Evolutionary conservation across 2,113 vertebrate genomes (phyloP).

Genomic region (Brevimyrus niger): DNA sequence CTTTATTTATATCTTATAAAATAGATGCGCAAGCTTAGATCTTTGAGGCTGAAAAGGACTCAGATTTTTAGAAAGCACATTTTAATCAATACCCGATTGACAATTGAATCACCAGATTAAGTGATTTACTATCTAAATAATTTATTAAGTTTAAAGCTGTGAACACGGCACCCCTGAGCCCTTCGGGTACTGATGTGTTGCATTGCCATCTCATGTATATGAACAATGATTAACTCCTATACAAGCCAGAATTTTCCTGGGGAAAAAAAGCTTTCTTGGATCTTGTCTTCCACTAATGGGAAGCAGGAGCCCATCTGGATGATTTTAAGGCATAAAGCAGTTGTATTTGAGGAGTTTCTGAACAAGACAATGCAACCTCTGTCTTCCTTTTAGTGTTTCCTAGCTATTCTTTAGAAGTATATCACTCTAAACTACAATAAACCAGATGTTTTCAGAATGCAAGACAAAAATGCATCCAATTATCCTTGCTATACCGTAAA

Average conservation of each 20-base stretch:
- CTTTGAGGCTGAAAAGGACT: not conserved
- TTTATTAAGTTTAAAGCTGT: not conserved
- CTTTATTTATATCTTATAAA: not conserved
- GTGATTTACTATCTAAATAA: not conserved
- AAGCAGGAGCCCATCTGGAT: not conserved
- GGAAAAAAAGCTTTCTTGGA: not conserved
- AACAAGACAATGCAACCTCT: not conserved
- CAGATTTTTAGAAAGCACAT: not conserved
- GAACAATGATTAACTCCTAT: not conserved
- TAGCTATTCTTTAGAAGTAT: not conserved
- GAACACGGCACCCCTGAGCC: not conserved
- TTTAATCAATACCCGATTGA: not conserved
- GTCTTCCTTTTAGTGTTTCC: slow-evolving; percentile 3
- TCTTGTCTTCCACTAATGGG: not conserved
- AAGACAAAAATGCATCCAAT: not conserved
- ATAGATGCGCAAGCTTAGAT: not conserved
- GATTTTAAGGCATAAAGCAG: slow-evolving; percentile 1
- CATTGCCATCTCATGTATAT: not conserved
- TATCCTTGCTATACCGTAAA: not conserved
- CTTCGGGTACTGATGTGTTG: not conserved
- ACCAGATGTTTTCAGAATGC: not conserved
- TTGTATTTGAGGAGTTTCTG: not conserved
- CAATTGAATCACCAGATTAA: not conserved
- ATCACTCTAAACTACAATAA: not conserved
- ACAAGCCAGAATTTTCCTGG: not conserved